phyloP scores from a whole-genome alignment of 2,113 vertebrate genomes.

The Ascaphus truei region DNA sequence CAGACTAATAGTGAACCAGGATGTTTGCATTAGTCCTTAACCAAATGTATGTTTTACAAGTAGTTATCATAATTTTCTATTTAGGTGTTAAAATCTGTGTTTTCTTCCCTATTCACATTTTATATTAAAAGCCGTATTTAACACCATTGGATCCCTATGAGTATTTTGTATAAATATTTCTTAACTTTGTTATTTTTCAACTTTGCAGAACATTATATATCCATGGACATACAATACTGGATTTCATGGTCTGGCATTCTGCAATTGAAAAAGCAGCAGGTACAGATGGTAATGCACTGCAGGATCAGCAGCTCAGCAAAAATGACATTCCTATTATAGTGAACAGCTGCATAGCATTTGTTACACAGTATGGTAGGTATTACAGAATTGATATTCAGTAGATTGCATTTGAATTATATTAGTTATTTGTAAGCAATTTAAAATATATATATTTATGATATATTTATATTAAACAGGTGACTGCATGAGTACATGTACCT shows the following conservation, averaged over 20 bases:
- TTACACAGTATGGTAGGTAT: constrained; percentile 92
- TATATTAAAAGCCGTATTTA: too few species aligned
- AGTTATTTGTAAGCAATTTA: constrained; percentile 4
- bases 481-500: too few species aligned
- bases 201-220: constrained; percentile 84
- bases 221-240: constrained; percentile 79
- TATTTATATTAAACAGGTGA: neutral
- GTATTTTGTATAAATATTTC: neutral
- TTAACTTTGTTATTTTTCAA: constrained; percentile 49
- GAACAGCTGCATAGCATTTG: constrained; percentile 94
- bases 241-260: constrained; percentile 87
- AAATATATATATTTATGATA: neutral
- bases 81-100: too few species aligned
- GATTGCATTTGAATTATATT: constrained; percentile 25
- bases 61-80: too few species aligned
- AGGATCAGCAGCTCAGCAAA: constrained; percentile 93
- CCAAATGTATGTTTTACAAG: too few species aligned
- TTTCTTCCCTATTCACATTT: too few species aligned
- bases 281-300: constrained; percentile 83
- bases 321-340: constrained; percentile 89
- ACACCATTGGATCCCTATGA: too few species aligned
- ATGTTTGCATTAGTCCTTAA: too few species aligned
- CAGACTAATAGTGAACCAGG: too few species aligned
- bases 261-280: constrained; percentile 88
- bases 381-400: constrained; percentile 27